Conservation (phyloP, 2,888 invertebrate genomes). For the Dorcus hopei region DNA sequence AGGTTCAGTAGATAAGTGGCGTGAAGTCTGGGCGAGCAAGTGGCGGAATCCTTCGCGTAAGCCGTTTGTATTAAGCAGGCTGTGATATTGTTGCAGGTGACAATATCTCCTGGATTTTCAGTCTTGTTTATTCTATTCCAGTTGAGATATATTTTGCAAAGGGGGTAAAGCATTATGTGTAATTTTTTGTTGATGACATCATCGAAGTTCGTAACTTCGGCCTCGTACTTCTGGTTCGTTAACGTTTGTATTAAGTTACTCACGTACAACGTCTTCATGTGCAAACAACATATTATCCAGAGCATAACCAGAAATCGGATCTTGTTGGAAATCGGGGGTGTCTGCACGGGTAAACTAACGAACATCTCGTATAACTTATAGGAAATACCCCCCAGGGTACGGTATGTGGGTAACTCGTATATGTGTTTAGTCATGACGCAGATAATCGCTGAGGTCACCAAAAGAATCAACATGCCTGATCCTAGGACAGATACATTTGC, state of each 20-base stretch:
- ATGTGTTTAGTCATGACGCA: constrained; percentile 2
- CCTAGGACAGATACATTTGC: constrained; percentile 21
- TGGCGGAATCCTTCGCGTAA: constrained; percentile 26
- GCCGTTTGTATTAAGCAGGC: constrained; percentile 31
- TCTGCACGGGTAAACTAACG: constrained; percentile 26
- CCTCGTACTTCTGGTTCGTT: constrained; percentile 29
- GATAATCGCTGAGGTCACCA: constrained; percentile 5
- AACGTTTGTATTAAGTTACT: constrained; percentile 35
- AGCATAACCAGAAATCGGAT: constrained; percentile 29
- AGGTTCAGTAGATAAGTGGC: constrained; percentile 34
- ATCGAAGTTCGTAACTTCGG: constrained; percentile 30
- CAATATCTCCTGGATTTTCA: constrained; percentile 5
- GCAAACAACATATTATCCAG: constrained; percentile 31
- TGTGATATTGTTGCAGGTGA: constrained; percentile 26
- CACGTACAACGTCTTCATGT: constrained; percentile 31
- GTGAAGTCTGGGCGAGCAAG: constrained; percentile 35
- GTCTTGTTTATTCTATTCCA: not conserved
- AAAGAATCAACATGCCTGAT: constrained; percentile 11
- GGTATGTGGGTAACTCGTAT: not conserved
- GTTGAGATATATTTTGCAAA: constrained; percentile 27
- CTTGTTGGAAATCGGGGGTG: constrained; percentile 27
- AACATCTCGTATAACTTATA: constrained; percentile 20
- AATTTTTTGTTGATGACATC: constrained; percentile 32
- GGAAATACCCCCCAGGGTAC: not conserved
- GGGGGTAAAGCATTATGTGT: constrained; percentile 28